Percentiles rank a stretch among this genome's conserved stretches.
These are phyloP conservation scores for Porites australiensis DNA, from an alignment of 64 coral and sea anemone genomes.

Conservation along the genomic window DNA sequence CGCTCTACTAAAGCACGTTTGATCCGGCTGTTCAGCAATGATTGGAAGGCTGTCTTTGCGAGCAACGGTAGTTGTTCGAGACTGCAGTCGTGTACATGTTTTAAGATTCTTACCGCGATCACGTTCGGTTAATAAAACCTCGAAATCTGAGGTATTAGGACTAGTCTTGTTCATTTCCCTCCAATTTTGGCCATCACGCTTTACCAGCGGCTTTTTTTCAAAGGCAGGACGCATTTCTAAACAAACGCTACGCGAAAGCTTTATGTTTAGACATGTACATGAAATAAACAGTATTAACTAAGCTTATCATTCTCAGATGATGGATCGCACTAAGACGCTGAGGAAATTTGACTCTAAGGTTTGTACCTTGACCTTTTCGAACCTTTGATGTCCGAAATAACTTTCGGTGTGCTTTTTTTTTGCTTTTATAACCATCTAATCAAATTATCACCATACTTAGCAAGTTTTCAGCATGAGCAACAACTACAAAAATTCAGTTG, in stretches of 20 bases:
- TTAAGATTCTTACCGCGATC: not conserved
- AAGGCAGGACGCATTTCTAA: constrained; percentile 14
- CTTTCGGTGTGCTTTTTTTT: not conserved
- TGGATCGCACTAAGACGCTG: not conserved
- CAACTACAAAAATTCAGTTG: too few relatives aligned
- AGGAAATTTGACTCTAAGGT: constrained; percentile 18
- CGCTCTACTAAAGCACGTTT: not conserved
- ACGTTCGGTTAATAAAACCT: constrained; percentile 4
- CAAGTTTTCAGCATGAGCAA: too few relatives aligned
- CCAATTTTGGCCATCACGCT: constrained; percentile 36
- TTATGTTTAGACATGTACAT: not conserved
- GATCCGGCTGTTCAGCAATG: not conserved
- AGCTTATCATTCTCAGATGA: not conserved
- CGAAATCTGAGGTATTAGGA: not conserved
- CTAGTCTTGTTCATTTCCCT: not conserved
- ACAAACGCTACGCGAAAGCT: not conserved
- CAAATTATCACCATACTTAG: not conserved
- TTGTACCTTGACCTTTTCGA: not conserved
- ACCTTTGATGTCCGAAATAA: not conserved
- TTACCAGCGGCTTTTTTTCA: constrained; percentile 23
- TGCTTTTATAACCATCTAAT: not conserved
- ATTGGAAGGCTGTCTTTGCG: constrained; percentile 20
- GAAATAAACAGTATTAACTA: not conserved
- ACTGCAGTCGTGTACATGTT: not conserved
- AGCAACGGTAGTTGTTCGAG: not conserved